Base-by-base conservation (phyloP, 2,113 vertebrate genomes). In the Myrmecophaga tridactyla region DNA sequence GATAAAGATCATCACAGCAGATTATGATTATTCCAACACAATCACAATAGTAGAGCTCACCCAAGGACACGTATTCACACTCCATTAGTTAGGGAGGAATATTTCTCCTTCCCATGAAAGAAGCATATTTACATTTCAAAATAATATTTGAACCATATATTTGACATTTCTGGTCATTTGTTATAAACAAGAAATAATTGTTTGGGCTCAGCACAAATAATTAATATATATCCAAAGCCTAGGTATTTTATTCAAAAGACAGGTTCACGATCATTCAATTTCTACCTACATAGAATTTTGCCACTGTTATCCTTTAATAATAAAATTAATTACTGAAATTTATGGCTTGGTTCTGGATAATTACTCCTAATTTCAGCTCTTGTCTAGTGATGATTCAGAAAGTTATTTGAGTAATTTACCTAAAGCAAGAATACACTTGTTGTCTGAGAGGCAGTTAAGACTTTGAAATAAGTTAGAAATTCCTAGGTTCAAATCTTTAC, bases 1-100 rank as follows among this genome's bases (percentile, higher is more conserved):
- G 58, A 63, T 69, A 27, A 48, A 92, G 23, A 87, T 90, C 67
- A 56, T 56, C 72, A 82, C 31, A 62, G 73, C 86, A 36, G 18
- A 67, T 95, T 94, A 76, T 80, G 41, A 29, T 89, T 78, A 94
- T 84, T 95, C 34, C 20, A 82, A 83, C 13, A 73, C 63, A 87
- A 85, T 72, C 72, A 73, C 17, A 69, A 34, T 20, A 56, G 14
- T 43, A 73, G 43, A 88, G 29, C 1, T 89, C 31, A 86, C 92
- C 41, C n/a, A 53, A 90, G 25, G 51, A 94, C 53, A 60, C 39
- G 6, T 8, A 48, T 83, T 73, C n/a, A 41, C n/a, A n/a, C n/a
- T n/a, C n/a, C n/a, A 56, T 51, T 34, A 72, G 15, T 65, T 90
- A 77, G 39, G 76, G n/a, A 89, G 51, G 9, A 69, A 67, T 78